phyloP scores from a whole-genome alignment of 2,888 invertebrate genomes.

The Sclerodermus sp. region DNA sequence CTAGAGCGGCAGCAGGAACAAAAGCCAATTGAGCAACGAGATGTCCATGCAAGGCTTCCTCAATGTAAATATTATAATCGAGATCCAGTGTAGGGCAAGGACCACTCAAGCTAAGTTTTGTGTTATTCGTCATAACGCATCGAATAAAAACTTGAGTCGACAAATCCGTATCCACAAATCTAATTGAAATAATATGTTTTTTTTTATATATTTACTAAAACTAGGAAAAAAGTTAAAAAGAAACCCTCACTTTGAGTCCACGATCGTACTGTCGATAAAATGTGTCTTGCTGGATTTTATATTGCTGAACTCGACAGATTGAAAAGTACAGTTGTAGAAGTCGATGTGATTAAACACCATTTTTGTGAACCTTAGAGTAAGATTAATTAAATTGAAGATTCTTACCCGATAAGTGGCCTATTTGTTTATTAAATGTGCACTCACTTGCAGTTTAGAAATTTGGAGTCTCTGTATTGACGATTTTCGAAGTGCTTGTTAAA shows the following conservation, averaged over 20 bases:
- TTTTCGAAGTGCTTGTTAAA: conserved; percentile 70
- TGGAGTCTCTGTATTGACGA: conserved; percentile 63
- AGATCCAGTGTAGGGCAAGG: conserved; percentile 60
- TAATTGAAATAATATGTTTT: conserved; percentile 35
- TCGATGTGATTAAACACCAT: conserved; percentile 72
- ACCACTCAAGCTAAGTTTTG: conserved; percentile 56
- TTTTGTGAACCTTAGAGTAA: conserved; percentile 61
- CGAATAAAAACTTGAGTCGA: conserved; percentile 64
- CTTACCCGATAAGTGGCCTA: neutral
- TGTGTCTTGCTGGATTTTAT: conserved; percentile 72
- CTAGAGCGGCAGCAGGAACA: conserved; percentile 56
- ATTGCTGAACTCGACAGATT: conserved; percentile 70
- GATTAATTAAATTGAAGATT: neutral
- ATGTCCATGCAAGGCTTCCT: conserved; percentile 59
- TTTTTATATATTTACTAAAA: neutral
- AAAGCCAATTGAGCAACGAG: conserved; percentile 58
- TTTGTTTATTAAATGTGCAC: conserved; percentile 5
- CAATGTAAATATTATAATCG: conserved; percentile 65
- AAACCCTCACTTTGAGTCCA: conserved; percentile 66
- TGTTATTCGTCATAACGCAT: conserved; percentile 64
- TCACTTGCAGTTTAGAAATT: conserved; percentile 65
- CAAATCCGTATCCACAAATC: conserved; percentile 72
- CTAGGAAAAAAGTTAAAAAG: neutral
- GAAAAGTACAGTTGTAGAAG: conserved; percentile 72
- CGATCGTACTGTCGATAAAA: conserved; percentile 66